Percentiles rank a stretch among this genome's conserved stretches.
These are phyloP conservation scores for Drosophila melanosoma DNA, from an alignment of 2,888 invertebrate genomes.

Conservation along the genomic window DNA sequence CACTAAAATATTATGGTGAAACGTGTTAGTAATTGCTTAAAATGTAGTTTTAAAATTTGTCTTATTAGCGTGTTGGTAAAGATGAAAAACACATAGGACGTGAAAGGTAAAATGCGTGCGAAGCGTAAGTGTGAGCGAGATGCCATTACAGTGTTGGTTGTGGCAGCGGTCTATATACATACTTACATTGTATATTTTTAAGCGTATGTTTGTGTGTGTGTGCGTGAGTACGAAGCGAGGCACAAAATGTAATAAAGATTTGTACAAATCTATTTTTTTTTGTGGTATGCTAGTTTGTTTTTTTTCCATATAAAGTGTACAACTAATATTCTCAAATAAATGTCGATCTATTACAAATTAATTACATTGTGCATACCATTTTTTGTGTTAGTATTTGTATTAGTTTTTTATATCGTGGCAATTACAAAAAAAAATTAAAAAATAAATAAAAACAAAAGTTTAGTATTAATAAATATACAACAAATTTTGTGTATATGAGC, in stretches of 20 bases:
- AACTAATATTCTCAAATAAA: slow-evolving; percentile 2
- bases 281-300: slow-evolving; percentile 23
- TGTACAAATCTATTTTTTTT: slow-evolving; percentile 57
- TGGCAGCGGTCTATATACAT: slow-evolving; percentile 71
- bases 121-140: slow-evolving; percentile 69
- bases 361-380: not conserved
- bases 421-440: not conserved
- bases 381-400: slow-evolving; percentile 1
- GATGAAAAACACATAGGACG: slow-evolving; percentile 71
- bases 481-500: slow-evolving; percentile 69
- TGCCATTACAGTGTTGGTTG: slow-evolving; percentile 70
- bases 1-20: slow-evolving; percentile 60
- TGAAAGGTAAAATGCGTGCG: slow-evolving; percentile 67
- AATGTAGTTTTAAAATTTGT: slow-evolving; percentile 60
- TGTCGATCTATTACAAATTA: slow-evolving; percentile 5
- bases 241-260: slow-evolving; percentile 60
- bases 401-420: slow-evolving; percentile 10
- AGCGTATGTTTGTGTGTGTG: slow-evolving; percentile 55
- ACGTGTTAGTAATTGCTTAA: slow-evolving; percentile 59
- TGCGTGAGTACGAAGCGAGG: slow-evolving; percentile 55
- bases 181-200: slow-evolving; percentile 59
- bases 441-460: slow-evolving; percentile 4
- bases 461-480: slow-evolving; percentile 23
- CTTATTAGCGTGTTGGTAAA: slow-evolving; percentile 78
- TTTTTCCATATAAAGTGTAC: slow-evolving; percentile 8